Percentiles rank a stretch among this genome's conserved stretches.
These are phyloP conservation scores for Diphyllodes magnificus DNA, from an alignment of 2,113 vertebrate species.

Conservation along the genomic window DNA sequence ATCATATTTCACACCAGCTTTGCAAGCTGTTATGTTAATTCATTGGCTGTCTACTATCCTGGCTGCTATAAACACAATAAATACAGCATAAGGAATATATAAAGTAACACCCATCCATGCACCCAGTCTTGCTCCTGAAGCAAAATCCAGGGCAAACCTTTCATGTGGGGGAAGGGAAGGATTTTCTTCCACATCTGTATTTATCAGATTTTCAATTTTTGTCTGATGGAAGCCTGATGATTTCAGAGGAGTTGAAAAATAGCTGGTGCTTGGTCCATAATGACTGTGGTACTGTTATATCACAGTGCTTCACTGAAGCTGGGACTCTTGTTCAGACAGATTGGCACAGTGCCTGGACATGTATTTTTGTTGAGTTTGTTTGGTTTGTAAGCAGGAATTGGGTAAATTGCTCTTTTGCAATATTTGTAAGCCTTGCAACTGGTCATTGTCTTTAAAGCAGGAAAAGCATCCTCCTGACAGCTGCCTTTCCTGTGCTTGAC, in stretches of 20 bases:
- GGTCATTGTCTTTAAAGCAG: conserved; percentile 24
- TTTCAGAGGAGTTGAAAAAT: conserved; percentile 48
- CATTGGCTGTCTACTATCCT: neutral
- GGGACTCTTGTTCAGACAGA: neutral
- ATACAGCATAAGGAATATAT: neutral
- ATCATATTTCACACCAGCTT: conserved; percentile 38
- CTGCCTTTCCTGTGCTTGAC: conserved; percentile 42
- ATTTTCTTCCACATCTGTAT: conserved; percentile 19
- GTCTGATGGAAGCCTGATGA: conserved; percentile 10
- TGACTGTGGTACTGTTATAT: conserved; percentile 11
- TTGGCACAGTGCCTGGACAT: neutral
- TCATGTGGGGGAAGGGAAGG: neutral
- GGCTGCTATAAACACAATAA: conserved; percentile 1
- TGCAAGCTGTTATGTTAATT: conserved; percentile 37
- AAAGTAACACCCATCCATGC: neutral
- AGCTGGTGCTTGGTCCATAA: conserved; percentile 19
- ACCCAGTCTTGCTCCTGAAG: neutral
- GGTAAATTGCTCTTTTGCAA: conserved; percentile 39
- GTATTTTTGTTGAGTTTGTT: neutral
- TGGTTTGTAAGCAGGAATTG: conserved; percentile 33
- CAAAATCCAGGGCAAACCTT: neutral
- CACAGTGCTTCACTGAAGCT: conserved; percentile 4
- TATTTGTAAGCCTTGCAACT: conserved; percentile 27
- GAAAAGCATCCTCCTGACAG: conserved; percentile 45
- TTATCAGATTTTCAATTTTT: conserved; percentile 59